Evolutionary conservation across 2,113 vertebrate genomes (phyloP).

Genomic region (Gasterosteus nipponicus): DNA sequence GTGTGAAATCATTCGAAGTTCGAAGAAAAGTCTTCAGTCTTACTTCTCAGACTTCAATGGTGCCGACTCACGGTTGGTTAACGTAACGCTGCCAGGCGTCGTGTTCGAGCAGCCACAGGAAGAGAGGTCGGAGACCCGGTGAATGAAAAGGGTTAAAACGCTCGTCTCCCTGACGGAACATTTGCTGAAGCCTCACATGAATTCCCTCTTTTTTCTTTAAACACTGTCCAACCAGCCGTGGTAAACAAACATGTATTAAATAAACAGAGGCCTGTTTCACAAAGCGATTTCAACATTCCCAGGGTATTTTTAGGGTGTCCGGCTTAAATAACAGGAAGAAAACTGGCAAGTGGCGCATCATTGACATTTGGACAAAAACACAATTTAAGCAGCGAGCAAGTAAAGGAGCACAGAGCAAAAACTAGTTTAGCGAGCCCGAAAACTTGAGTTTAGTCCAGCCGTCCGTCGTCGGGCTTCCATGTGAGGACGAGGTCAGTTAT

Average conservation of each 20-base stretch:
- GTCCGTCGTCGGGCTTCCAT: neutral
- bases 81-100: too few relatives aligned
- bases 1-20: neutral
- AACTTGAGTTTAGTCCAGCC: neutral
- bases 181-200: too few relatives aligned
- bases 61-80: too few relatives aligned
- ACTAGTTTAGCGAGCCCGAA: too few relatives aligned
- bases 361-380: neutral
- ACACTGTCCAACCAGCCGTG: neutral
- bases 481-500: neutral
- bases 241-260: conserved; percentile 9
- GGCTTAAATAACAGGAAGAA: neutral
- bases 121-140: too few relatives aligned
- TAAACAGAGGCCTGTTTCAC: conserved; percentile 7
- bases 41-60: too few relatives aligned
- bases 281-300: neutral
- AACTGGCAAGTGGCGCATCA: neutral
- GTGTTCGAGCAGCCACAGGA: too few relatives aligned
- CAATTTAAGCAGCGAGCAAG: neutral
- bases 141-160: too few relatives aligned
- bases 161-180: too few relatives aligned
- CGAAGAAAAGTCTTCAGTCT: too few relatives aligned
- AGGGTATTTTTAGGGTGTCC: neutral
- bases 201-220: conserved; percentile 17
- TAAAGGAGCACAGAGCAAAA: neutral